These are phyloP conservation scores for Paragorgia papillata DNA, from an alignment of 92 coral and sea anemone species.

Conservation along the genomic window DNA sequence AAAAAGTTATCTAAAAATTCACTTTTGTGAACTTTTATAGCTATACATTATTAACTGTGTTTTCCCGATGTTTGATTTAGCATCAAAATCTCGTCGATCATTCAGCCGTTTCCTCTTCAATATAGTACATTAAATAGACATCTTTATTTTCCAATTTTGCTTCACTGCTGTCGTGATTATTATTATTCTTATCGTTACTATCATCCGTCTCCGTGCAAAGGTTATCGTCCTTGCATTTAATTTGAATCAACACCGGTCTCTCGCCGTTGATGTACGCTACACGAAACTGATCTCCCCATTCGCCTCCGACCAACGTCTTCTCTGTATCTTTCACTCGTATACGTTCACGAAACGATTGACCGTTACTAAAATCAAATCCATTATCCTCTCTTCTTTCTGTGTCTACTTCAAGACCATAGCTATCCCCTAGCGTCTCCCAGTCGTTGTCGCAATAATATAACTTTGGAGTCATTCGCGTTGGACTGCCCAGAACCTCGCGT, in stretches of 20 bases:
- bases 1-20: no score
- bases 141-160: slow-evolving; percentile 15
- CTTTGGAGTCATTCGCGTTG: neutral
- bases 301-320: slow-evolving; percentile 35
- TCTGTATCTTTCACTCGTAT: slow-evolving; percentile 26
- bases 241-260: slow-evolving; percentile 22
- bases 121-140: slow-evolving; percentile 31
- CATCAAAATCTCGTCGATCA: neutral
- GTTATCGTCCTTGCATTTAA: slow-evolving; percentile 37
- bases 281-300: slow-evolving; percentile 47
- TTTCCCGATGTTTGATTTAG: no score
- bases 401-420: slow-evolving; percentile 33
- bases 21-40: no score
- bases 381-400: slow-evolving; percentile 26
- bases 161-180: neutral
- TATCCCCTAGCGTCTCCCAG: slow-evolving; percentile 27
- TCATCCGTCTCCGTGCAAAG: neutral
- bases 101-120: slow-evolving; percentile 16
- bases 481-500: slow-evolving; percentile 11
- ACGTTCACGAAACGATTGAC: slow-evolving; percentile 35
- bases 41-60: no score
- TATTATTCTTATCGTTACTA: neutral
- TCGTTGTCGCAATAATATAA: slow-evolving; percentile 33
- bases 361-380: slow-evolving; percentile 19
- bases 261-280: slow-evolving; percentile 36